A percentile compares a stretch with the other conserved stretches of the same genome.
phyloP scores from a whole-genome alignment of 2,797 vertebrate genomes.

The Myotis daubentonii region DNA sequence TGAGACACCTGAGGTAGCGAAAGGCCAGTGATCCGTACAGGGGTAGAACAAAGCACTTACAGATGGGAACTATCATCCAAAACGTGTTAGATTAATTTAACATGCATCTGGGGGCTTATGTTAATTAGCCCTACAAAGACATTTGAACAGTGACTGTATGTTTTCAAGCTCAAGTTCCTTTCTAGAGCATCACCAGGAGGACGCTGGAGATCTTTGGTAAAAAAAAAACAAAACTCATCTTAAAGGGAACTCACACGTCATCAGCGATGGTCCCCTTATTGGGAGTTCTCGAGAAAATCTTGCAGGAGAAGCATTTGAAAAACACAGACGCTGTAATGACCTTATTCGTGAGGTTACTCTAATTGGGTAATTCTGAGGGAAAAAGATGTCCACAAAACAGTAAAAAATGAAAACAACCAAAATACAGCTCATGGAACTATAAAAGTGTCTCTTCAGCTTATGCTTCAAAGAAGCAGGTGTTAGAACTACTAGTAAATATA shows the following conservation, averaged over 20 bases:
- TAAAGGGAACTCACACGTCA: neutral
- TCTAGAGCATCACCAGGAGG: neutral
- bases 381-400: neutral
- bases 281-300: neutral
- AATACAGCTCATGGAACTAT: neutral
- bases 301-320: neutral
- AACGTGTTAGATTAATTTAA: neutral
- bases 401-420: neutral
- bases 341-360: neutral
- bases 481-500: neutral
- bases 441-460: slow-evolving; percentile 16
- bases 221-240: neutral
- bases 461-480: slow-evolving; percentile 46
- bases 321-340: neutral
- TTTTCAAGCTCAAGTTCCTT: slow-evolving; percentile 32
- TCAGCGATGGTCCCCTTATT: neutral
- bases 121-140: neutral
- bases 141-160: neutral
- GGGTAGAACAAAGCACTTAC: neutral
- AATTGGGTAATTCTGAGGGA: slow-evolving; percentile 7
- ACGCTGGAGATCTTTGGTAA: neutral
- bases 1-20: accelerated
- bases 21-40: neutral
- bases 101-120: neutral
- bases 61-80: neutral